A percentile compares a stretch with the other conserved stretches of the same genome.
Conservation (phyloP, 2,888 invertebrate genomes). For the Amphiduros pacificus region DNA sequence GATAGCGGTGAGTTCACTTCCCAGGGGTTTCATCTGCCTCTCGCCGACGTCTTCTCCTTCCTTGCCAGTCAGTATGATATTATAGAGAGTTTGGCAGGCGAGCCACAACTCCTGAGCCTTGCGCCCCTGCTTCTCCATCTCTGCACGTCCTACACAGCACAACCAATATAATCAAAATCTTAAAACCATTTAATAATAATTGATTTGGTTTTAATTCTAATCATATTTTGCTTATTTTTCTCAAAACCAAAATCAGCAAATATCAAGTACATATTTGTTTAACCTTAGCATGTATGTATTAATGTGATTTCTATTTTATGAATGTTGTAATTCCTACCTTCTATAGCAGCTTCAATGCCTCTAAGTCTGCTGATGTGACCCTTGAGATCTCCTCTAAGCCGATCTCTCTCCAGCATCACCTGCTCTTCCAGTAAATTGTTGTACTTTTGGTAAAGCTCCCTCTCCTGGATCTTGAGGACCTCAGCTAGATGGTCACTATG, state of each 20-base stretch:
- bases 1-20: constrained; percentile 44
- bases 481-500: constrained; percentile 71
- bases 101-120: constrained; percentile 88
- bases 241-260: constrained; percentile 7
- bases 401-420: constrained; percentile 68
- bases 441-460: constrained; percentile 63
- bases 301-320: too few relatives aligned
- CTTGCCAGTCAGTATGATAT: constrained; percentile 72
- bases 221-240: too few relatives aligned
- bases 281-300: too few relatives aligned
- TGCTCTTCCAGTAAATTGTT: constrained; percentile 68
- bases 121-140: constrained; percentile 58
- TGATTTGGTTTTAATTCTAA: too few relatives aligned
- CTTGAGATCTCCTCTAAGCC: constrained; percentile 73
- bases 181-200: too few relatives aligned
- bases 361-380: constrained; percentile 74
- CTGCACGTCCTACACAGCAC: constrained; percentile 56
- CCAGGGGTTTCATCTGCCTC: constrained; percentile 43
- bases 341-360: constrained; percentile 77
- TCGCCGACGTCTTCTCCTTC: constrained; percentile 41
- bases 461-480: constrained; percentile 68
- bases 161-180: too few relatives aligned
- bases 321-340: too few relatives aligned
- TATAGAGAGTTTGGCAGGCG: constrained; percentile 84
- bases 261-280: too few relatives aligned